Base-by-base conservation (phyloP, 2,888 invertebrate species). In the Dusona sp. region DNA sequence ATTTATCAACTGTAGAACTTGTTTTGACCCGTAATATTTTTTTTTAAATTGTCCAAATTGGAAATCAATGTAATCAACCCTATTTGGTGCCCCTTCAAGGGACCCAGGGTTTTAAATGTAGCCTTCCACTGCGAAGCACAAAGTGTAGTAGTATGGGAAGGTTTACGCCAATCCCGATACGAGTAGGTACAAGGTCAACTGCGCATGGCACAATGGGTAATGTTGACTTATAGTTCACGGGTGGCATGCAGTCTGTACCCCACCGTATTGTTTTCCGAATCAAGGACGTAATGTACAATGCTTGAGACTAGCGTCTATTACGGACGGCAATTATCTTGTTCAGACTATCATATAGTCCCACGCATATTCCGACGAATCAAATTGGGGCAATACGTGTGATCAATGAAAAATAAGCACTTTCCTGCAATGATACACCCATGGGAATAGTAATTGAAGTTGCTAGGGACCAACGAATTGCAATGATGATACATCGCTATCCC, bases 381-480 rank as follows among this genome's bases (percentile, higher is more conserved):
- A 22, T 25, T 3, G 11, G 13, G 11, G 57, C 57, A 25, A 25
- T 25, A 1, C 11, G 25, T 25, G 3, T 0, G 22, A 57, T 51
- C 51, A n/a, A 51, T 51, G 4, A n/a, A 7, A 51, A 4, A 19
- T 33, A 33, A 33, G 4, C 19, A 13, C 11, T 16, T 22, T 38
- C 2, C 36, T 13, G 1, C 19, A 74, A 57, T 38, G 6, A 74
- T 33, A 13, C 57, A 33, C 7, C 3, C 19, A n/a, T 22, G 57
- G 13, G 3, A 29, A 22, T 9, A 70, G 84, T 85, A 78, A 79
- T 83, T 68, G 57, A 33, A 3, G 13, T 29, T 54, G 33, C 61
- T 73, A 36, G 22, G 74, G 45, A 19, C 36, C 29, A n/a, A 48
- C 61, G 29, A 38, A 74, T 54, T 25, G 22, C 54, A 19, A 57